Conservation (phyloP, 2,797 vertebrate genomes). For the Ctenosaura bakeri region DNA sequence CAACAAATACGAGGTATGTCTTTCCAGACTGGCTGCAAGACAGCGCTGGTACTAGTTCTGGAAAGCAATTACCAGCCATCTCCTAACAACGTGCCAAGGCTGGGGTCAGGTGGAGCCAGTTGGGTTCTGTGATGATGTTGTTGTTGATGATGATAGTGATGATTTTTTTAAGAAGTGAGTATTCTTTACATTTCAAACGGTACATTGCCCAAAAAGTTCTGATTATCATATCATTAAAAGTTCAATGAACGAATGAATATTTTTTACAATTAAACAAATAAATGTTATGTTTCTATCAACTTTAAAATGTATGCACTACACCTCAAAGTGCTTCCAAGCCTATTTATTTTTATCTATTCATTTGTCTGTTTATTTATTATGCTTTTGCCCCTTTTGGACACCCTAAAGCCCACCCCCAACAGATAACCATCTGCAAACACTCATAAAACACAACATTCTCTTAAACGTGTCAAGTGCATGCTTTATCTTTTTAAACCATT, state of each 20-base stretch:
- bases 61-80: neutral
- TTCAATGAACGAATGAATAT: neutral
- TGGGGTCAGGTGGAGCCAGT: neutral
- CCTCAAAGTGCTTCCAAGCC: neutral
- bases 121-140: neutral
- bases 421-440: neutral
- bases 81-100: neutral
- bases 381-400: neutral
- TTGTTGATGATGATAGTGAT: no score
- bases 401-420: neutral
- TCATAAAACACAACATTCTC: neutral
- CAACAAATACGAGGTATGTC: no score
- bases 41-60: no score
- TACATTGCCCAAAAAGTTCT: neutral
- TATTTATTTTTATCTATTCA: neutral
- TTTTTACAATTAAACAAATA: neutral
- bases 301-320: neutral
- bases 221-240: neutral
- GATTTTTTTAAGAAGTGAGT: no score
- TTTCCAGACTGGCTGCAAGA: neutral
- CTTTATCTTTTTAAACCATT: neutral
- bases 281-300: neutral
- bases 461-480: neutral
- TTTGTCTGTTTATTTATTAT: no score
- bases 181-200: no score